Percentiles rank a stretch among this genome's conserved stretches.
Evolutionary conservation across 1,140 invertebrate species (phyloP).

Genomic region (Epicauta chinensis): DNA sequence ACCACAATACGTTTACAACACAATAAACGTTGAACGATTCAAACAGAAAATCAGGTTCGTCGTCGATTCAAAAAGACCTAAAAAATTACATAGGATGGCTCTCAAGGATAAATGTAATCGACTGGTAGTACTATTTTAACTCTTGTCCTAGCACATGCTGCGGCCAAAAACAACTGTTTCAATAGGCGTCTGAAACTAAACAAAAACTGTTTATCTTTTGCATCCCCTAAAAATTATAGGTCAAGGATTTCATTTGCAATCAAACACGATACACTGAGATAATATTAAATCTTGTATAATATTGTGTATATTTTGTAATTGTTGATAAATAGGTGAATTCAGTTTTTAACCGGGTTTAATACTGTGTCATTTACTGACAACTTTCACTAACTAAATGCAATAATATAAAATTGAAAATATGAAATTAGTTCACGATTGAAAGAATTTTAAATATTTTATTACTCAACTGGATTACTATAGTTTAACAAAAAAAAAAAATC

Average conservation of each 20-base stretch:
- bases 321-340: no score
- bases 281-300: no score
- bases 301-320: no score
- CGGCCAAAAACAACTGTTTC: slow-evolving; percentile 4
- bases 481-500: no score
- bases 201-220: not conserved
- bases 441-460: slow-evolving; percentile 12
- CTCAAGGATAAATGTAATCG: slow-evolving; percentile 10
- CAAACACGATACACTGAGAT: no score
- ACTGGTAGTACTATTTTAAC: not conserved
- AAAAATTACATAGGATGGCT: slow-evolving; percentile 5
- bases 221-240: slow-evolving; percentile 12
- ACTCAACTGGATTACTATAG: no score
- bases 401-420: slow-evolving; percentile 15
- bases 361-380: slow-evolving; percentile 1
- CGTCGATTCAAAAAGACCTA: slow-evolving; percentile 2
- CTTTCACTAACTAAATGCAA: slow-evolving; percentile 21
- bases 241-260: slow-evolving; percentile 8
- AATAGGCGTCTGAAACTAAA: slow-evolving; percentile 1
- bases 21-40: no score
- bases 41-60: slow-evolving; percentile 8
- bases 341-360: no score
- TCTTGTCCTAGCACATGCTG: slow-evolving; percentile 1
- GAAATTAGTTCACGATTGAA: slow-evolving; percentile 17
- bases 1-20: no score